Evolutionary conservation across 1,140 invertebrate genomes (phyloP).

Genomic region (Micrasema minimum): DNA sequence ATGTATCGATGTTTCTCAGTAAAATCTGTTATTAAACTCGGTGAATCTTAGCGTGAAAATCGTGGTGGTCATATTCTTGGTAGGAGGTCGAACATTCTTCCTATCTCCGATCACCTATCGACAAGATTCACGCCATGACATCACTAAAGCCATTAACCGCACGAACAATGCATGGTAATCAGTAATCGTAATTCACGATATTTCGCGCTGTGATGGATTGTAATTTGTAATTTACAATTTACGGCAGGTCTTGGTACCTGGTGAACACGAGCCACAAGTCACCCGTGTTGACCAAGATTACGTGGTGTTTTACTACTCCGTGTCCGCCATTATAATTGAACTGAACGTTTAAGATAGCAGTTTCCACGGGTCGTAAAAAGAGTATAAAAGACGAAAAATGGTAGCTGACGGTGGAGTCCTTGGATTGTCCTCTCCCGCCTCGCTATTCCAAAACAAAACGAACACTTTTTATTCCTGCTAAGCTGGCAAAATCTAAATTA

Average conservation of each 20-base stretch:
- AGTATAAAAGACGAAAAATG: conserved; percentile 46
- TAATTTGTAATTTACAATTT: background rate
- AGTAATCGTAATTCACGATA: background rate
- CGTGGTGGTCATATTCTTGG: conserved; percentile 1
- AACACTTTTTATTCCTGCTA: background rate
- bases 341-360: conserved; percentile 49
- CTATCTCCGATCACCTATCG: conserved; percentile 4
- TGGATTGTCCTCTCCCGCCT: conserved; percentile 21
- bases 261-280: background rate
- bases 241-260: conserved; percentile 8
- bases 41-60: no score
- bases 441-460: conserved; percentile 2
- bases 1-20: no score
- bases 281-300: conserved; percentile 20
- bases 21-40: no score
- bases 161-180: conserved; percentile 26
- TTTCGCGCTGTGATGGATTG: conserved; percentile 3
- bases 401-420: conserved; percentile 29
- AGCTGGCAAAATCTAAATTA: no score
- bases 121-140: conserved; percentile 12
- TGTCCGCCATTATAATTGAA: conserved; percentile 45
- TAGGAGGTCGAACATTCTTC: conserved; percentile 14
- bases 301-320: conserved; percentile 25
- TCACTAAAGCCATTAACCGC: conserved; percentile 10
- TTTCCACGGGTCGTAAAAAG: conserved; percentile 43